Percentiles rank a stretch among this genome's conserved stretches.
These are phyloP conservation scores for Achlya flavicornis DNA, from an alignment of 2,888 invertebrate genomes.

Conservation along the genomic window DNA sequence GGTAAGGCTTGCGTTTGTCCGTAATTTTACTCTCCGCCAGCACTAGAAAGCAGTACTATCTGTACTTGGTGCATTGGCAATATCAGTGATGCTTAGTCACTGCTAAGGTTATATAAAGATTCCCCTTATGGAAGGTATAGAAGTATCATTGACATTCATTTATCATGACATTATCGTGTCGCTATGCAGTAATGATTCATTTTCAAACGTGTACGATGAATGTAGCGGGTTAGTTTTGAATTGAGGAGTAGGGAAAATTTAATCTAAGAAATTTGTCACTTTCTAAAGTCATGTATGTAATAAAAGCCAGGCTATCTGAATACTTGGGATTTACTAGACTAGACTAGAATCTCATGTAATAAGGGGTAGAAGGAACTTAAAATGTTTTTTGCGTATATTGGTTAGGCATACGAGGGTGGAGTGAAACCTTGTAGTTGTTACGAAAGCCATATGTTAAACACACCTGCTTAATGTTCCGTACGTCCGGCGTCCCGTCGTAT, in stretches of 20 bases:
- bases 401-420: neutral
- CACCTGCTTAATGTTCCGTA: constrained; percentile 1
- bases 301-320: too few relatives aligned
- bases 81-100: neutral
- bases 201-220: neutral
- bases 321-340: too few relatives aligned
- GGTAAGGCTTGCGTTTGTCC: too few relatives aligned
- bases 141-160: neutral
- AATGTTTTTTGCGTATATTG: neutral
- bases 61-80: too few relatives aligned
- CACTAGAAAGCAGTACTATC: too few relatives aligned
- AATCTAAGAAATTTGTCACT: too few relatives aligned
- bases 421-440: neutral
- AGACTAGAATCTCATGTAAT: too few relatives aligned
- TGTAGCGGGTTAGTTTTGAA: neutral
- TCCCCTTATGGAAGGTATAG: neutral
- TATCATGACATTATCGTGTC: neutral
- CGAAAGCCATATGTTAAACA: neutral
- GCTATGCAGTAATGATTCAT: neutral
- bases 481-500: neutral
- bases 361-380: neutral
- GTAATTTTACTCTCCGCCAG: too few relatives aligned
- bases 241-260: neutral
- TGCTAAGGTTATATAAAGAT: neutral
- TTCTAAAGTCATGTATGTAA: too few relatives aligned